Base-by-base conservation (phyloP, 2,888 invertebrate genomes). In the Laothoe populi region DNA sequence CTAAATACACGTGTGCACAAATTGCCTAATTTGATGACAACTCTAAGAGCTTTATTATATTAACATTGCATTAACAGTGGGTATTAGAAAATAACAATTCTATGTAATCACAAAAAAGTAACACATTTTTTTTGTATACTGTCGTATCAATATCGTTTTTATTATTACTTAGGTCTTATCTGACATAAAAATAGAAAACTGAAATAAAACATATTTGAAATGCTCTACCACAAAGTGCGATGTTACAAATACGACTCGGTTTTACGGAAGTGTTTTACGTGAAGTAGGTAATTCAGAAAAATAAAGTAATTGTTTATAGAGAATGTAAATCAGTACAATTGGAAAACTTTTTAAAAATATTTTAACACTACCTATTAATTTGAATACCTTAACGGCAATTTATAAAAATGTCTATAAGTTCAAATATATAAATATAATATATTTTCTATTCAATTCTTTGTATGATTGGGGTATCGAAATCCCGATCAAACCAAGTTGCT, bases 401-500 rank as follows among this genome's bases (percentile, higher is more conserved):
- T 16, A 49, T 2, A 16, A n/a, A 49, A 24, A 16, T 49, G 24
- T 48, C 11, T 11, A 49, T 7, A 23, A n/a, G n/a, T 53, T 16
- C 31, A 8, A n/a, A 26, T 53, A 31, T 10, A 53, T 5, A 26
- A 21, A 7, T 13, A 23, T 24, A 68, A 67, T 63, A 72, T 73
- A 74, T 69, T 73, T 76, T 74, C 71, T 72, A 73, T 72, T 75
- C 80, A 75, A 73, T 78, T 76, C 75, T 80, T 82, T 79, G 77
- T 79, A 83, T 82, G 81, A 83, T 81, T 79, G 78, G 78, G 76
- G 82, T 85, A 85, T 85, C 76, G 85, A 84, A 87, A 86, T 81
- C 81, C 84, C 85, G 84, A 86, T 86, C 84, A 83, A 88, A 84
- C 84, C 79, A 84, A 84, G 87, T 87, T 86, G 83, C 87, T 88